phyloP scores from a whole-genome alignment of 2,113 vertebrate genomes.

The Tretioscincus oriximinensis region DNA sequence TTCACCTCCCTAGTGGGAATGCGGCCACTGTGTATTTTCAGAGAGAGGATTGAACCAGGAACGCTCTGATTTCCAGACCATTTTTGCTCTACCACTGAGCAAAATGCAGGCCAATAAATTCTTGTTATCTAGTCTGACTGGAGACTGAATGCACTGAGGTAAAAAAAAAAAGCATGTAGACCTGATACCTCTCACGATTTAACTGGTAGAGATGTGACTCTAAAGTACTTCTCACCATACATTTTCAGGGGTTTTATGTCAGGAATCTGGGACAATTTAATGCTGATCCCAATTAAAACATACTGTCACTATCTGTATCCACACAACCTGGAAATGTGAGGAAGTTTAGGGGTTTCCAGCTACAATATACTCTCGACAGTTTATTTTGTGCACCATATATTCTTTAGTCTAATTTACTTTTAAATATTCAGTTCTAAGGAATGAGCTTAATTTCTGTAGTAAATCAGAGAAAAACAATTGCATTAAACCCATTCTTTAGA shows the following conservation, averaged over 20 bases:
- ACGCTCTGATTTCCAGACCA: too few species aligned
- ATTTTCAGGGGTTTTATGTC: not conserved
- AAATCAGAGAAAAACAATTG: too few species aligned
- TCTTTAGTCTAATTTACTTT: too few species aligned
- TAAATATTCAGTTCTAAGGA: too few species aligned
- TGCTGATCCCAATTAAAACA: not conserved
- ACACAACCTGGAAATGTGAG: not conserved
- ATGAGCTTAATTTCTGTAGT: too few species aligned
- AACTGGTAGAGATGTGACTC: not conserved
- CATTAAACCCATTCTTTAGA: too few species aligned
- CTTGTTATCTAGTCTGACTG: not conserved
- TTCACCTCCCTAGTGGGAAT: too few species aligned
- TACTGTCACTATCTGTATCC: not conserved
- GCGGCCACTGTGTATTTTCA: too few species aligned
- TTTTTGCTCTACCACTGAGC: too few species aligned
- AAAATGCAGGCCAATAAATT: not conserved
- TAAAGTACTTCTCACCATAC: not conserved
- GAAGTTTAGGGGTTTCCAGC: not conserved
- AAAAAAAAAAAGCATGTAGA: not conserved
- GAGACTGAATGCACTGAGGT: conserved; percentile 4
- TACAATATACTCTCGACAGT: too few species aligned
- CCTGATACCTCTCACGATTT: not conserved
- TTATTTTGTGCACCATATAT: too few species aligned
- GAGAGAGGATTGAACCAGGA: too few species aligned
- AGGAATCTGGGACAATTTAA: not conserved